Base-by-base conservation (phyloP, 2,888 invertebrate species). In the Diaphora mendica region DNA sequence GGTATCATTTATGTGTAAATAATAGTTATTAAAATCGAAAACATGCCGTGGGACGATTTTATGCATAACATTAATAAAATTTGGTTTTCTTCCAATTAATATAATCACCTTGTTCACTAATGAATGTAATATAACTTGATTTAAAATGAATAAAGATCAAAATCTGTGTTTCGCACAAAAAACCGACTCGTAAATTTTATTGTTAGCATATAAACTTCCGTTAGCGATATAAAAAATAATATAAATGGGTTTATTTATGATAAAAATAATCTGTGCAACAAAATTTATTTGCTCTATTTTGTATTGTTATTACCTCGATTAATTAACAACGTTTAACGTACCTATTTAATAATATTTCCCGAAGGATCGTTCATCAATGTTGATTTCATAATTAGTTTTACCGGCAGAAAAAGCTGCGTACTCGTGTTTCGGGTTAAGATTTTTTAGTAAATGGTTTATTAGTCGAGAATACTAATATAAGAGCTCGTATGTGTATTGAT, bases 181-280 rank as follows among this genome's bases (percentile, higher is more conserved):
- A 35, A 75, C 44, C 55, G 74, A 65, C 59, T 66, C 70, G 72
- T 83, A 76, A 76, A 77, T 72, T 77, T 74, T 81, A 79, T 77
- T 75, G 71, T 76, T 79, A 82, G 75, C 76, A 71, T 75, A 76
- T 48, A 65, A 67, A 79, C 75, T 81, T 81, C 83, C 77, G 79
- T 67, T 81, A 62, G 17, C 70, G 15, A 67, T 72, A 65, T 70
- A 64, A 72, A 64, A 72, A 68, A 64, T 65, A 69, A 20, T 35
- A 44, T 59, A 65, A 73, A 68, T 35, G 26, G 48, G 51, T 72
- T 68, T n/a, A 44, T 71, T 70, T 74, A 70, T 65, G 3, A 51
- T 51, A 44, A 17, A 44, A 44, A 44, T 15, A 35, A 35, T 35
- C 35, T 35, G 3, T 35, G 4, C 35, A 35, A 35, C 4, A 35